A percentile compares a stretch with the other conserved stretches of the same genome.
These are phyloP conservation scores for Nannoperca australis DNA, from an alignment of 2,797 vertebrate genomes.

Conservation along the genomic window DNA sequence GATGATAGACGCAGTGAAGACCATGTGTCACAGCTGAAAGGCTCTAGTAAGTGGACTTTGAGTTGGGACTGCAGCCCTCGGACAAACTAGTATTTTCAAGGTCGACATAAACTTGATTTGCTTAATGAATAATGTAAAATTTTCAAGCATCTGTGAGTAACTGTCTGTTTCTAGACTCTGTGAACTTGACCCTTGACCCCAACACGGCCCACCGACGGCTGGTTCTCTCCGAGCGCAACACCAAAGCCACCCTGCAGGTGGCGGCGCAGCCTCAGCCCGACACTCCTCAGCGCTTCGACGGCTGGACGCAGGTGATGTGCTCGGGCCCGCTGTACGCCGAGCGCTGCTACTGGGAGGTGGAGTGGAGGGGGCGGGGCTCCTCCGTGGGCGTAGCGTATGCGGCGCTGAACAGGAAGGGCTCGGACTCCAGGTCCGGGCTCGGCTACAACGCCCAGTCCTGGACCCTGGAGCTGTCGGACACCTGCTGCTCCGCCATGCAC, in stretches of 20 bases:
- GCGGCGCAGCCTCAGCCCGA: conserved; percentile 63
- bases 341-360: conserved; percentile 88
- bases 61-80: not conserved
- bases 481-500: conserved; percentile 85
- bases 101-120: not conserved
- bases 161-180: conserved; percentile 69
- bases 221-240: conserved; percentile 78
- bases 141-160: not conserved
- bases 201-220: conserved; percentile 83
- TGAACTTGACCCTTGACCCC: conserved; percentile 79
- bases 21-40: not conserved
- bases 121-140: not conserved
- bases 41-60: too few relatives aligned
- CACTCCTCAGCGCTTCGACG: conserved; percentile 79
- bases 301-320: conserved; percentile 86
- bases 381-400: conserved; percentile 81
- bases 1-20: not conserved
- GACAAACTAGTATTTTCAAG: not conserved
- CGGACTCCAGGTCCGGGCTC: conserved; percentile 80
- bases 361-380: conserved; percentile 85
- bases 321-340: conserved; percentile 56
- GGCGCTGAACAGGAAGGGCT: conserved; percentile 78
- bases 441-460: conserved; percentile 88
- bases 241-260: conserved; percentile 80
- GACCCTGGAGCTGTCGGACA: conserved; percentile 88